Evolutionary conservation across 1,140 invertebrate species (phyloP).

Genomic region (Psix sp.): DNA sequence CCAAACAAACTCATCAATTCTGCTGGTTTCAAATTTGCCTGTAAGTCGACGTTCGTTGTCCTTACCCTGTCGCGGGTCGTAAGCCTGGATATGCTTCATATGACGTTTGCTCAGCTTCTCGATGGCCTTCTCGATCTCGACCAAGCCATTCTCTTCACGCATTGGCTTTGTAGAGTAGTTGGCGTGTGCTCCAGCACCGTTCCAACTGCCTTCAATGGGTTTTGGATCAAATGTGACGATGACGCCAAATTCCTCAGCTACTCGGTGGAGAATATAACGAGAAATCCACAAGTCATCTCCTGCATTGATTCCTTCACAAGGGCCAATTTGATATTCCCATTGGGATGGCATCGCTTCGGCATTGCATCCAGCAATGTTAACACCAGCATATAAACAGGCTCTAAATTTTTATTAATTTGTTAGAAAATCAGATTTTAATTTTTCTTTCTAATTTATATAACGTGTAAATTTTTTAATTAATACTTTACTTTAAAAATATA

Average conservation of each 20-base stretch:
- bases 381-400: slow-evolving; percentile 91
- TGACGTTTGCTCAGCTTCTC: slow-evolving; percentile 90
- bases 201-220: slow-evolving; percentile 90
- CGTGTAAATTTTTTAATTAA: too few relatives aligned
- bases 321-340: slow-evolving; percentile 82
- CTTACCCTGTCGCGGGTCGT: slow-evolving; percentile 89
- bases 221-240: slow-evolving; percentile 93
- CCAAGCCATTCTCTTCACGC: slow-evolving; percentile 88
- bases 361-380: slow-evolving; percentile 93
- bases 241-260: slow-evolving; percentile 95
- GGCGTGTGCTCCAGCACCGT: slow-evolving; percentile 92
- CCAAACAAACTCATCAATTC: slow-evolving; percentile 88
- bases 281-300: slow-evolving; percentile 95
- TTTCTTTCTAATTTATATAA: too few relatives aligned
- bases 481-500: too few relatives aligned
- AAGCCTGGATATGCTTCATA: slow-evolving; percentile 90
- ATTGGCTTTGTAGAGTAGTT: slow-evolving; percentile 95
- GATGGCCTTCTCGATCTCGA: slow-evolving; percentile 87
- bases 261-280: slow-evolving; percentile 88
- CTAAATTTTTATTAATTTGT: too few relatives aligned
- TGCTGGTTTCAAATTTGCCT: slow-evolving; percentile 91
- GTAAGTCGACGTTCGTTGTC: slow-evolving; percentile 92
- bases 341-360: slow-evolving; percentile 96
- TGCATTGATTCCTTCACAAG: slow-evolving; percentile 87
- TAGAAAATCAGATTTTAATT: too few relatives aligned